Evolutionary conservation across 2,888 invertebrate genomes (phyloP), one percentile per base, ranked within the genome.

Genomic region (Drosophila pegasa): DNA sequence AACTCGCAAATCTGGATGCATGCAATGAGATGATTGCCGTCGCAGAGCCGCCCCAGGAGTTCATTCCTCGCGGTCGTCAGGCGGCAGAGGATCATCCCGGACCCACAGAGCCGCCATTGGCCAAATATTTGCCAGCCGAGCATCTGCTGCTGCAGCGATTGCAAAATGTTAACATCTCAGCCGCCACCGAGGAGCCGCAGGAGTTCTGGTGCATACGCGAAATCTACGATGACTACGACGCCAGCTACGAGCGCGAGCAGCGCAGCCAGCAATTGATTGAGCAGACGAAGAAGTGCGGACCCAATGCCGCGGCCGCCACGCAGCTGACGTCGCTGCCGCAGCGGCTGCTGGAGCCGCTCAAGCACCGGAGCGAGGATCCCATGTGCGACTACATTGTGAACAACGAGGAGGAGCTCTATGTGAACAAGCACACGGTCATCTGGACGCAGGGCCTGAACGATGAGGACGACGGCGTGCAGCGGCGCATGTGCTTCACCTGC

Each of bases 31-130:
- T 93, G 93, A 97, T 97, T 96, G 97, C 97, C 93, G 96, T 97
- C 94, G 97, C 97, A 93, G 96, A 96, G 93, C 96, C 97, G 94
- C 97, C 97, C 93, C 94, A 96, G 96, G 97, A 97, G 94, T 97
- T 96, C 93, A 94, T 96, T 94, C 97, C 97, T 90, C 96, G 96
- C 93, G 97, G 97, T 91, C 95, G 97, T 93, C 95, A 95, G 93
- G 96, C 96, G 93, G 93, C 96, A 91, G 93, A 94, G 62, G 94
- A 94, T 83, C 97, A 97, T 92, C 97, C 97, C 16, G 95, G 96
- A 56, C 95, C 95, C 29, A 93, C 94, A 52, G 93, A 93, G 71
- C 93, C 93, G 73, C 93, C 93, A 45, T 93, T 91, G 57, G 89
- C 92, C 47, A 80, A 93, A 0, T 80, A 80, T 70, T 80, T 90